Conservation (phyloP, 2,797 vertebrate genomes). For the Percopsis omiscomaycus region DNA sequence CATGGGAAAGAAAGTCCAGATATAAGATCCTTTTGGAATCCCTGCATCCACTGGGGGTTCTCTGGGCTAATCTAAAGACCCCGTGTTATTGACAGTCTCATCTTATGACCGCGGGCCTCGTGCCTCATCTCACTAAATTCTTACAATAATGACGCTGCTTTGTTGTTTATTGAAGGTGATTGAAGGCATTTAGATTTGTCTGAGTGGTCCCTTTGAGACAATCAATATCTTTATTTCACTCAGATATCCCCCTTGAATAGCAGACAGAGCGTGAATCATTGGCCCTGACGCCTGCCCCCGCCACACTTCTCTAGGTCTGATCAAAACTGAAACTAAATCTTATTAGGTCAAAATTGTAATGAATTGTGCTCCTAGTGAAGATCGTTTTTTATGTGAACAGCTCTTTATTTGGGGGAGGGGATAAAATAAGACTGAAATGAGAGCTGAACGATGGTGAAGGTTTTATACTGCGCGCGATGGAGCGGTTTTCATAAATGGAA, state of each 20-base stretch:
- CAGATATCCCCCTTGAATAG: slow-evolving; percentile 16
- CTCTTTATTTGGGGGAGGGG: slow-evolving; percentile 29
- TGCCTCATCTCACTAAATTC: slow-evolving; percentile 5
- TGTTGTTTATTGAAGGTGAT: slow-evolving; percentile 31
- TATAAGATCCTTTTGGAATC: too few species aligned
- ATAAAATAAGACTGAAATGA: slow-evolving; percentile 25
- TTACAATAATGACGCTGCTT: slow-evolving; percentile 15
- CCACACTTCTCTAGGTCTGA: slow-evolving; percentile 19
- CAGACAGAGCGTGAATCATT: slow-evolving; percentile 11
- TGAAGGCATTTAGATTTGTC: slow-evolving; percentile 16
- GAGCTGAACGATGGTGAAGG: slow-evolving; percentile 21
- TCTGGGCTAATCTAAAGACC: background rate
- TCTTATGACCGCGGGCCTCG: background rate
- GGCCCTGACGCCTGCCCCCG: slow-evolving; percentile 30
- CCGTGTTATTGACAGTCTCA: slow-evolving; percentile 16
- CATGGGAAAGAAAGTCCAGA: background rate
- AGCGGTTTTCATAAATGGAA: slow-evolving; percentile 42
- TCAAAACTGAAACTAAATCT: slow-evolving; percentile 51
- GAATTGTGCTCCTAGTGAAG: slow-evolving; percentile 44
- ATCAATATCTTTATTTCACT: slow-evolving; percentile 30
- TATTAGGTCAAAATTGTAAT: slow-evolving; percentile 49
- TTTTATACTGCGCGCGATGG: slow-evolving; percentile 41
- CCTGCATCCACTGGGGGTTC: background rate
- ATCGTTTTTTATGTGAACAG: slow-evolving; percentile 53
- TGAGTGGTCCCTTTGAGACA: slow-evolving; percentile 17